phyloP scores from a whole-genome alignment of 2,888 invertebrate genomes.

The Boloria euphrosyne region DNA sequence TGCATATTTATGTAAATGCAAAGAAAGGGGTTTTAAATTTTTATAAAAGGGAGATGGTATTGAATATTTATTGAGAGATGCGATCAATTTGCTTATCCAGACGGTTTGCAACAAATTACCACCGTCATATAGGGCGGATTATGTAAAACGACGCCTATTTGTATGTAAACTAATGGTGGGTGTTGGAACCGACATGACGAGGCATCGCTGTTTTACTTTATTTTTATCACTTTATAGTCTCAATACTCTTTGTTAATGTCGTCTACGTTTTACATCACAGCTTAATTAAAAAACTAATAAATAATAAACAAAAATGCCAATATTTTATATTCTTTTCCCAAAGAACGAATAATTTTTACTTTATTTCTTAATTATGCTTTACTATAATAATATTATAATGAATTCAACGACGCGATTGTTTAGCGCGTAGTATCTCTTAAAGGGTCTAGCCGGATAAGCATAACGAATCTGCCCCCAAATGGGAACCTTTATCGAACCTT shows the following conservation, averaged over 20 bases:
- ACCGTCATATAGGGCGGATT: slow-evolving; percentile 74
- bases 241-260: not conserved
- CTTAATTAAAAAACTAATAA: too few relatives aligned
- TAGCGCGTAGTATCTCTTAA: too few relatives aligned
- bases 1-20: slow-evolving; percentile 3
- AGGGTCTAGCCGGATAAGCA: too few relatives aligned
- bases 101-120: slow-evolving; percentile 79
- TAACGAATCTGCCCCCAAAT: too few relatives aligned
- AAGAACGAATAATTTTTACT: too few relatives aligned
- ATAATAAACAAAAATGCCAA: too few relatives aligned
- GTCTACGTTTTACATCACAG: not conserved
- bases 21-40: slow-evolving; percentile 26
- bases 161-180: slow-evolving; percentile 79
- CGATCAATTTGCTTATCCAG: slow-evolving; percentile 78
- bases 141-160: slow-evolving; percentile 81
- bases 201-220: slow-evolving; percentile 31
- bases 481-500: too few relatives aligned
- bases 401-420: too few relatives aligned
- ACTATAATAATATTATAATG: too few relatives aligned
- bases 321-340: too few relatives aligned
- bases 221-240: slow-evolving; percentile 22
- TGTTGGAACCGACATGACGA: slow-evolving; percentile 57
- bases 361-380: too few relatives aligned
- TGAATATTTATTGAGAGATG: slow-evolving; percentile 67
- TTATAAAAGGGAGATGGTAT: slow-evolving; percentile 45